These are phyloP conservation scores for Conus ventricosus DNA, from an alignment of 1,140 invertebrate species.

Conservation along the genomic window DNA sequence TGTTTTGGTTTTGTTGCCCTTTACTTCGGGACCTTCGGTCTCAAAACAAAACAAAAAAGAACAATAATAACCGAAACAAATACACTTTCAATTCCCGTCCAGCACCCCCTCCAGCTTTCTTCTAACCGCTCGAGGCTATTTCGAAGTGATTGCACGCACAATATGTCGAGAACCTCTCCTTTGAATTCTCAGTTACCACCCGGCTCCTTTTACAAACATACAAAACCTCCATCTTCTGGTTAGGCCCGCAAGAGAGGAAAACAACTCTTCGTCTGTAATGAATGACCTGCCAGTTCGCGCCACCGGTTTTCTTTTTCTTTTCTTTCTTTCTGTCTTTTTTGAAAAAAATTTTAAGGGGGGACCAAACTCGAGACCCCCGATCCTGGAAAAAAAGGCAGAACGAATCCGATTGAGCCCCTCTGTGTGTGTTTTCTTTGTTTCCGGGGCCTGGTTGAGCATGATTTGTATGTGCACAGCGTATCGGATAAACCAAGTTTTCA, in stretches of 20 bases:
- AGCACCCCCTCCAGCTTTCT: background rate
- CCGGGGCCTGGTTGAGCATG: background rate
- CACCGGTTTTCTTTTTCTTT: background rate
- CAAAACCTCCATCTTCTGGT: background rate
- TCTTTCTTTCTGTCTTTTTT: background rate
- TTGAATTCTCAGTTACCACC: background rate
- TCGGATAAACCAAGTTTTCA: constrained; percentile 35
- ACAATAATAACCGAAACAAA: too few relatives aligned
- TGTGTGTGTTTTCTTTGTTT: constrained; percentile 18
- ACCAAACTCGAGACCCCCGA: background rate
- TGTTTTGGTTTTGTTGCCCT: too few relatives aligned
- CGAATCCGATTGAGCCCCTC: constrained; percentile 6
- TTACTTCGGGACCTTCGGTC: background rate
- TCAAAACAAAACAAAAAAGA: background rate
- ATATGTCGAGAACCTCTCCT: background rate
- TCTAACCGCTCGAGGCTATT: background rate
- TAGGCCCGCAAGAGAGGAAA: background rate
- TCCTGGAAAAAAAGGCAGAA: constrained; percentile 17
- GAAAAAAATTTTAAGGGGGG: background rate
- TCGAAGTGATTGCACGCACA: constrained; percentile 12
- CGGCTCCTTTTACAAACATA: background rate
- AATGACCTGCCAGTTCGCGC: constrained; percentile 3
- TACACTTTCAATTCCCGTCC: too few relatives aligned
- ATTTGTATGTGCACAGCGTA: constrained; percentile 38
- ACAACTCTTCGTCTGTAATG: background rate